These are phyloP conservation scores for Hylia prasina DNA, from an alignment of 2,113 vertebrate genomes.

Conservation along the genomic window DNA sequence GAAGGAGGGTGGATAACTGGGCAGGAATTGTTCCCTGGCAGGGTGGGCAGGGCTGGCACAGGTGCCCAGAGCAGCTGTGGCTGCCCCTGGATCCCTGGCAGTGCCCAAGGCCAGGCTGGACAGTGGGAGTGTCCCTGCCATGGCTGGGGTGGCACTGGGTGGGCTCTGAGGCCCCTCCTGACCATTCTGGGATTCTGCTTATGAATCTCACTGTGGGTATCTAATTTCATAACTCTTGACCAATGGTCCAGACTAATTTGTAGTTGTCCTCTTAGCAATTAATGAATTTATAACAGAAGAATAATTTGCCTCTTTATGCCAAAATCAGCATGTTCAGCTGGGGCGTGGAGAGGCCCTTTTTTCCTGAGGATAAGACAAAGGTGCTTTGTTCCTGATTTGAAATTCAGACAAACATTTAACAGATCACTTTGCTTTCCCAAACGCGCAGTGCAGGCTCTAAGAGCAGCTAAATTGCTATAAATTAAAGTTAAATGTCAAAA, in stretches of 20 bases:
- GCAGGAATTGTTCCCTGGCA: not conserved
- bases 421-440: constrained; percentile 53
- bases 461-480: constrained; percentile 65
- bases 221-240: not conserved
- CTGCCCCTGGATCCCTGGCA: not conserved
- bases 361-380: not conserved
- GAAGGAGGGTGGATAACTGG: no score
- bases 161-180: rapidly evolving
- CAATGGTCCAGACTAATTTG: not conserved
- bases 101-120: not conserved
- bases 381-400: constrained; percentile 26
- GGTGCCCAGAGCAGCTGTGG: not conserved
- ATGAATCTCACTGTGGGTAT: no score
- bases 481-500: constrained; percentile 73
- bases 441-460: not conserved
- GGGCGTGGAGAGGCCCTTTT: not conserved
- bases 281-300: not conserved
- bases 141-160: rapidly evolving
- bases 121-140: not conserved
- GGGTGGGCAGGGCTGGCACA: not conserved
- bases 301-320: not conserved
- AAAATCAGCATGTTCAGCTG: not conserved
- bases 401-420: constrained; percentile 54
- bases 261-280: not conserved
- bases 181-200: not conserved